Evolutionary conservation across 1,140 invertebrate species (phyloP).

Genomic region (Amphibalanus amphitrite): DNA sequence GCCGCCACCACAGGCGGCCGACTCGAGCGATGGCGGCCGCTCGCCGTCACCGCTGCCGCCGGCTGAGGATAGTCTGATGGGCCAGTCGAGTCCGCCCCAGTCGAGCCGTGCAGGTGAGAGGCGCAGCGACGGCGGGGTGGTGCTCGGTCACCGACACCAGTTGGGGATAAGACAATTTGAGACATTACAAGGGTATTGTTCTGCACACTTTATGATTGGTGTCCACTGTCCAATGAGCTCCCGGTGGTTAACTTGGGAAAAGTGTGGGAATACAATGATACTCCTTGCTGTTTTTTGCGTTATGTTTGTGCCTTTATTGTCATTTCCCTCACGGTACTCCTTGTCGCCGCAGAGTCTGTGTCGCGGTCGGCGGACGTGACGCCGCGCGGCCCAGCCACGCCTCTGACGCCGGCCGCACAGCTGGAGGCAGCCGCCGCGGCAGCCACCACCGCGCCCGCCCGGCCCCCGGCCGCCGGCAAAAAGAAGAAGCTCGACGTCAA

Average conservation of each 20-base stretch:
- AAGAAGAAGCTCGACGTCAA: slow-evolving; percentile 63
- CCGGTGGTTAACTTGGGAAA: too few species aligned
- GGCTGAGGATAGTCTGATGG: background rate
- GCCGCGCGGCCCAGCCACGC: background rate
- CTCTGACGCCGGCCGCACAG: slow-evolving; percentile 25
- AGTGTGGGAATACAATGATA: too few species aligned
- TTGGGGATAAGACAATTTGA: too few species aligned
- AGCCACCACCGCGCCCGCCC: slow-evolving; percentile 25
- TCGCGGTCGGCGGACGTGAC: background rate
- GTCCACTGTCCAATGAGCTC: too few species aligned
- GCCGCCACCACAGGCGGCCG: background rate
- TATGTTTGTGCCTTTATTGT: too few species aligned
- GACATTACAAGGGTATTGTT: too few species aligned
- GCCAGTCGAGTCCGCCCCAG: background rate
- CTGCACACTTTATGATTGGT: too few species aligned
- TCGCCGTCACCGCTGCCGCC: slow-evolving; percentile 9
- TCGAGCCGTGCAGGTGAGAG: background rate
- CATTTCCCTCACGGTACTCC: too few species aligned
- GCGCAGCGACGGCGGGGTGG: too few species aligned
- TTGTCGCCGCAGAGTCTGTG: background rate
- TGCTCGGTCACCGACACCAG: too few species aligned
- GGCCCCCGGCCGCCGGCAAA: slow-evolving; percentile 66
- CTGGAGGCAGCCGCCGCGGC: slow-evolving; percentile 68
- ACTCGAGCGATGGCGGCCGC: slow-evolving; percentile 15
- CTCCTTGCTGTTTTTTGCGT: too few species aligned